A percentile compares a stretch with the other conserved stretches of the same genome.
Evolutionary conservation across 2,888 invertebrate species (phyloP).

Genomic region (Eurytoma adleriae): DNA sequence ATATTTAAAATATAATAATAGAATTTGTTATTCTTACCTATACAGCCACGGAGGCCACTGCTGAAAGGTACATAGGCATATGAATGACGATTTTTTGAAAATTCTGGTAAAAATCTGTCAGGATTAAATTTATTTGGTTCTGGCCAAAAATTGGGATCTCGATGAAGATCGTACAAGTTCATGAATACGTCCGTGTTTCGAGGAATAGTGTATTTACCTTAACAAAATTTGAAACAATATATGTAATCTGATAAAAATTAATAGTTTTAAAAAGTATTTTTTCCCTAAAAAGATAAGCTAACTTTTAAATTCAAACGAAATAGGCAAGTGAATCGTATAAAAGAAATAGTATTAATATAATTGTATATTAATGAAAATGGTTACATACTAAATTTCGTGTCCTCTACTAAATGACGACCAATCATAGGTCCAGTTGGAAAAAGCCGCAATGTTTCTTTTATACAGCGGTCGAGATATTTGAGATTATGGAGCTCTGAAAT

Average conservation of each 20-base stretch:
- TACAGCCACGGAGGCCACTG: conserved; percentile 77
- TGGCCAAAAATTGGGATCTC: conserved; percentile 79
- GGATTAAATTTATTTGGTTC: conserved; percentile 77
- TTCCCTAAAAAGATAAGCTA: too few species aligned
- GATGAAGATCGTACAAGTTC: conserved; percentile 80
- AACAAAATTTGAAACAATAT: too few species aligned
- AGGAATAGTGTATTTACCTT: conserved; percentile 71
- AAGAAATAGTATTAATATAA: too few species aligned
- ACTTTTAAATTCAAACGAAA: too few species aligned
- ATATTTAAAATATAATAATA: too few species aligned
- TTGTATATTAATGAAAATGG: too few species aligned
- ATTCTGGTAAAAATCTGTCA: conserved; percentile 78
- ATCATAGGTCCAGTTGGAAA: not conserved
- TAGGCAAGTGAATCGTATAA: too few species aligned
- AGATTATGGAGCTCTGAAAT: not conserved
- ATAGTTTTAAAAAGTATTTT: too few species aligned
- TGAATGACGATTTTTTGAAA: conserved; percentile 76
- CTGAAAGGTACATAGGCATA: conserved; percentile 79
- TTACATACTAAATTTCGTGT: too few species aligned
- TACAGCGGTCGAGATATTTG: not conserved
- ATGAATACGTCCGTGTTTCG: conserved; percentile 77
- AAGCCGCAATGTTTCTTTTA: not conserved
- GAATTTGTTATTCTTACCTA: conserved; percentile 74
- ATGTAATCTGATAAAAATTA: too few species aligned
- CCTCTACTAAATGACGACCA: too few species aligned